Evolutionary conservation across 2,113 vertebrate species (phyloP).

Genomic region (Hystrix brachyura): DNA sequence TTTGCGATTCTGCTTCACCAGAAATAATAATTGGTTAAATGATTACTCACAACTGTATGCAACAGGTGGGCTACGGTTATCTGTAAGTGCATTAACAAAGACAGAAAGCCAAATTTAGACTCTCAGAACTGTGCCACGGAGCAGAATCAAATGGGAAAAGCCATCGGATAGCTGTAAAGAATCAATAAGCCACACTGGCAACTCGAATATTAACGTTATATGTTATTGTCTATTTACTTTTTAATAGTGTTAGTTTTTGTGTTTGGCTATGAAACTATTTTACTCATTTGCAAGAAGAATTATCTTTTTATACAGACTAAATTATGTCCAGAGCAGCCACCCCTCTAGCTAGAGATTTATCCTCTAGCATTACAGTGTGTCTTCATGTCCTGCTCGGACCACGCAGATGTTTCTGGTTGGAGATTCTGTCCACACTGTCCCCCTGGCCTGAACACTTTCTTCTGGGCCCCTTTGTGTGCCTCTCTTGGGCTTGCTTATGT

Average conservation of each 20-base stretch:
- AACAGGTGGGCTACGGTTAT: background rate
- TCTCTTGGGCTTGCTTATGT: background rate
- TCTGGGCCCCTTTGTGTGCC: accelerated
- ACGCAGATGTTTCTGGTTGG: background rate
- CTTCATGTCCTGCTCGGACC: no score
- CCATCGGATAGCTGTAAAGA: background rate
- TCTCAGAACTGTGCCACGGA: background rate
- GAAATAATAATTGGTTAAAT: background rate
- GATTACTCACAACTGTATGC: background rate
- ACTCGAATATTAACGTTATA: background rate
- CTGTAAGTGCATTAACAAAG: background rate
- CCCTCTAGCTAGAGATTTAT: background rate
- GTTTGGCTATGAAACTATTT: background rate
- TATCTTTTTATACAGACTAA: background rate
- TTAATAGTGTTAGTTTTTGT: background rate
- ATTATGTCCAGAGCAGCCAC: background rate
- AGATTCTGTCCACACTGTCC: background rate
- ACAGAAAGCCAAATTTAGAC: background rate
- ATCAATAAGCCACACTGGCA: background rate
- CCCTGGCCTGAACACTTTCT: background rate
- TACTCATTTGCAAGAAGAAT: background rate
- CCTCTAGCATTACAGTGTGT: background rate
- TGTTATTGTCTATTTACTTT: background rate
- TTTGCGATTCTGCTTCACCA: background rate
- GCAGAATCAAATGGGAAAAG: background rate